Evolutionary conservation across 2,113 vertebrate species (phyloP), one percentile per base, ranked within the genome.

Genomic region (Syngnathus scovelli): DNA sequence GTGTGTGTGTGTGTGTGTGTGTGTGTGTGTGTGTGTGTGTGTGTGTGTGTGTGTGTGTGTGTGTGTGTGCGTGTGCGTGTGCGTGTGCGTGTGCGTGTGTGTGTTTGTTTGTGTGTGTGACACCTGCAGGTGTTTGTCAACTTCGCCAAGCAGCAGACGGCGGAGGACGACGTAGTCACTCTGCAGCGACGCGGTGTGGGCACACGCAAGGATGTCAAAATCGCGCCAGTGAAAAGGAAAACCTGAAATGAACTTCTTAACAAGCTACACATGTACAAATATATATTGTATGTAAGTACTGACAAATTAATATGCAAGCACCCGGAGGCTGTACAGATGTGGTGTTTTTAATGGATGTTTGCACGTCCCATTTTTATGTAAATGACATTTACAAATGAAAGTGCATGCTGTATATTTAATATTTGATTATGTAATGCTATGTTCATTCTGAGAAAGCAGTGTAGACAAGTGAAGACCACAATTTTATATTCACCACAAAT

Each of bases 101-200:
- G 43, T 44, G 11, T 44, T 1, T 11, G 43, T 44, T 6, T 10
- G 43, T 11, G 43, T 11, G 44, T 15, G 46, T 15, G 46, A 33
- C 27, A 33, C 52, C 16, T 62, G 51, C 72, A 92, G 91, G 91
- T 92, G 70, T 99, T 99, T 86, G 96, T 98, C 76, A 98, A 95
- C 86, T 98, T 99, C 83, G 96, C 95, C 89, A 98, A 95, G 88
- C 93, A 95, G 68, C 95, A 98, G 85, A 89, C 87, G 2, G 85
- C 79, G 43, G 97, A 96, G 59, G 92, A 92, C 11, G 92, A 95
- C 0, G 92, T 93, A 61, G 66, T 91, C 38, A 83, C 80, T 37
- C 68, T 93, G 73, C 92, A 92, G 39, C 93, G 90, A 0, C 89
- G 91, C 68, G 89, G 90, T 33, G 92, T 90, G 18, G 92, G 90